Evolutionary conservation across 2,113 vertebrate species (phyloP).

Genomic region (Pavo muticus): DNA sequence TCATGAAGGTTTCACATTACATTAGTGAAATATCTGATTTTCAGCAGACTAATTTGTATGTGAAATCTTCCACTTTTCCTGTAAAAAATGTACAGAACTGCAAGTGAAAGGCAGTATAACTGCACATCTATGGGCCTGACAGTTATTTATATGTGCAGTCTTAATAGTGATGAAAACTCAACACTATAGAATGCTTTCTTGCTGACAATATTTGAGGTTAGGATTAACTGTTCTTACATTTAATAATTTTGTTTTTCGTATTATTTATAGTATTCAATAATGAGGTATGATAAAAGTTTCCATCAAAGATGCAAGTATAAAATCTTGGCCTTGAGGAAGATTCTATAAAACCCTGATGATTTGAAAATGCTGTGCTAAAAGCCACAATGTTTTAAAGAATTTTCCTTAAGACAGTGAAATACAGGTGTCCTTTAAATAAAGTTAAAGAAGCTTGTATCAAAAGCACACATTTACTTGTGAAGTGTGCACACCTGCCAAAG

Average conservation of each 20-base stretch:
- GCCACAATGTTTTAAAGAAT: neutral
- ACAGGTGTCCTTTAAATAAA: neutral
- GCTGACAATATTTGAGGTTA: neutral
- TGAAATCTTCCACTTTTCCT: neutral
- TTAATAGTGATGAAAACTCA: neutral
- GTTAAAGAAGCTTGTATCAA: neutral
- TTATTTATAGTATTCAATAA: neutral
- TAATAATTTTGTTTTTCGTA: neutral
- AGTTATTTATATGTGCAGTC: neutral
- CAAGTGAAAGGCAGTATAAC: neutral
- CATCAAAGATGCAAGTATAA: neutral
- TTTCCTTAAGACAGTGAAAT: neutral
- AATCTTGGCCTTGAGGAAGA: neutral
- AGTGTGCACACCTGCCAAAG: neutral
- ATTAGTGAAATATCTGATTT: neutral
- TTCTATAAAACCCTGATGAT: neutral
- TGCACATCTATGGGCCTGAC: neutral
- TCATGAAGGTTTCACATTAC: neutral
- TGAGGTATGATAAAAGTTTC: neutral
- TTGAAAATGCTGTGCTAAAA: neutral
- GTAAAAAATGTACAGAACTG: neutral
- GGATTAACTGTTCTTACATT: neutral
- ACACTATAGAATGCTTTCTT: neutral
- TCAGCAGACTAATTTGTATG: neutral
- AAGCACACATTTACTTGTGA: neutral